Percentiles rank a stretch among this genome's conserved stretches.
Evolutionary conservation across 1,140 invertebrate species (phyloP).

Genomic region (Aphelinus atriplicis): DNA sequence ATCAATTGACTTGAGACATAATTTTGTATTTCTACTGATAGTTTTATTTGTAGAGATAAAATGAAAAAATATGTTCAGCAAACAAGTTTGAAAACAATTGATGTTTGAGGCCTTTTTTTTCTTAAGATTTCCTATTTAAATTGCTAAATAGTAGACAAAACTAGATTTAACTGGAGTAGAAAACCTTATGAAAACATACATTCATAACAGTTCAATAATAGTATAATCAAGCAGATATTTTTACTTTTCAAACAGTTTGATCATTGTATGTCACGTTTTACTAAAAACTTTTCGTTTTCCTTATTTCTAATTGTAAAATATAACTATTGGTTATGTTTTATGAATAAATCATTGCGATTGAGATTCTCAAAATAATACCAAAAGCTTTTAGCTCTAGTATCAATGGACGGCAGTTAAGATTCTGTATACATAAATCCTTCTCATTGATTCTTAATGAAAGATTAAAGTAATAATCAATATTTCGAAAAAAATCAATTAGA

Average conservation of each 20-base stretch:
- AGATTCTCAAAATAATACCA: neutral
- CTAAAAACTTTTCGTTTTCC: too few species aligned
- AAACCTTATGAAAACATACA: slow-evolving; percentile 1
- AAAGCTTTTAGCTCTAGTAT: neutral
- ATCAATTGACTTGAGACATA: too few species aligned
- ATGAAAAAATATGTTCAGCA: too few species aligned
- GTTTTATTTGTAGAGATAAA: too few species aligned
- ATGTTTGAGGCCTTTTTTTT: slow-evolving; percentile 3
- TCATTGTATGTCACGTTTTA: neutral
- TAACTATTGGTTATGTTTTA: too few species aligned
- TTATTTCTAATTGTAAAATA: too few species aligned
- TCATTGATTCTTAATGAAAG: too few species aligned
- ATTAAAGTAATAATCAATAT: too few species aligned
- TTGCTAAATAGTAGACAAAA: slow-evolving; percentile 11
- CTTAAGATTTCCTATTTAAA: neutral
- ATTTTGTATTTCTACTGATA: too few species aligned
- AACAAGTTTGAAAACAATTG: slow-evolving; percentile 3
- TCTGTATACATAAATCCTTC: neutral
- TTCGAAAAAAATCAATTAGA: too few species aligned
- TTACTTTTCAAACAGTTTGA: slow-evolving; percentile 3
- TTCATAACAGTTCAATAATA: slow-evolving; percentile 10
- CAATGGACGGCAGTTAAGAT: neutral
- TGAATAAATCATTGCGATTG: neutral
- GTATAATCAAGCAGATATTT: slow-evolving; percentile 20
- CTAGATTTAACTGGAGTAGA: slow-evolving; percentile 2